A percentile compares a stretch with the other conserved stretches of the same genome.
These are phyloP conservation scores for Seriola rivoliana DNA, from an alignment of 2,113 vertebrate genomes.

Conservation along the genomic window DNA sequence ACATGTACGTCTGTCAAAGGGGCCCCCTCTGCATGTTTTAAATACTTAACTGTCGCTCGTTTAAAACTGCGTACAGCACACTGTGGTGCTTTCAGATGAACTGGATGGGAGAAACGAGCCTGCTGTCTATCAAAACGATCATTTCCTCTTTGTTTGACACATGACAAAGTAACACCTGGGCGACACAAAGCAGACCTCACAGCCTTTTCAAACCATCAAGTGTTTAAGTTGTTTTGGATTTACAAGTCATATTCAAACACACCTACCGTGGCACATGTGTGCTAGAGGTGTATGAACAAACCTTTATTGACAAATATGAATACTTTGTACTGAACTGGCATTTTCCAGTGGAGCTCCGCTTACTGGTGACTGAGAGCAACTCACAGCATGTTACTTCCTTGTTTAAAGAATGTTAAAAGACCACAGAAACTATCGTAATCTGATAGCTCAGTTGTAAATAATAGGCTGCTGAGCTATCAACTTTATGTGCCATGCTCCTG, in stretches of 20 bases:
- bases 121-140: constrained; percentile 74
- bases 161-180: constrained; percentile 72
- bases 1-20: constrained; percentile 60
- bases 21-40: constrained; percentile 61
- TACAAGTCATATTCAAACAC: constrained; percentile 22
- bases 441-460: neutral
- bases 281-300: neutral
- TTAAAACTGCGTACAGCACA: constrained; percentile 44
- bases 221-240: constrained; percentile 19
- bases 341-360: neutral
- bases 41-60: constrained; percentile 57
- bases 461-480: neutral
- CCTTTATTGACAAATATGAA: neutral
- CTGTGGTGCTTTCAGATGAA: constrained; percentile 58
- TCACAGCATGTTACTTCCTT: neutral
- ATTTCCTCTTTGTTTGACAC: constrained; percentile 73
- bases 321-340: neutral
- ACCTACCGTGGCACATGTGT: constrained; percentile 4
- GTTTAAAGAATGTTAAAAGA: neutral
- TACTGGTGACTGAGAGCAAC: neutral
- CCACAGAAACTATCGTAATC: neutral
- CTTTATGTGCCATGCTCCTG: neutral
- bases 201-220: constrained; percentile 40
- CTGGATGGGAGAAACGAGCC: constrained; percentile 31
- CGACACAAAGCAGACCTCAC: constrained; percentile 59